Evolutionary conservation across 2,888 invertebrate species (phyloP).

Genomic region (Pheosia tremula): DNA sequence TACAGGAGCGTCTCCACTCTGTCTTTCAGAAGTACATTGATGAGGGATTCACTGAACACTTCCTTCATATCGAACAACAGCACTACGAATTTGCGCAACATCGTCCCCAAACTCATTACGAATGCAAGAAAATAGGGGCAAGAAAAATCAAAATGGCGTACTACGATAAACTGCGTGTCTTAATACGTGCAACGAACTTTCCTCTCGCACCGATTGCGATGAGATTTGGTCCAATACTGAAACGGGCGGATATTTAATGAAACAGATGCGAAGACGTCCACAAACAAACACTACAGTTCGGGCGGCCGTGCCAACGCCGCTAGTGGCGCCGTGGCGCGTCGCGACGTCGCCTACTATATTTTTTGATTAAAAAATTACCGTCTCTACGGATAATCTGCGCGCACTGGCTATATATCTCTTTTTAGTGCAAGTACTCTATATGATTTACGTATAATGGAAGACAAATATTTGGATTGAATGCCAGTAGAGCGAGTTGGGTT

Average conservation of each 20-base stretch:
- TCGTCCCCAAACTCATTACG: slow-evolving; percentile 61
- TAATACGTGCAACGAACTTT: slow-evolving; percentile 49
- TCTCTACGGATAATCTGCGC: slow-evolving; percentile 13
- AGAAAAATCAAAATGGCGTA: slow-evolving; percentile 56
- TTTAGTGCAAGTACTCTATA: slow-evolving; percentile 24
- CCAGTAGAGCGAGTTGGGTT: slow-evolving; percentile 19
- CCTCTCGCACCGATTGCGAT: slow-evolving; percentile 66
- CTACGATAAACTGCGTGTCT: slow-evolving; percentile 50
- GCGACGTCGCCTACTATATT: slow-evolving; percentile 62
- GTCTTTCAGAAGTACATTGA: slow-evolving; percentile 75
- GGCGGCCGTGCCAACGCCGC: slow-evolving; percentile 72
- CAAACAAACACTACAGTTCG: slow-evolving; percentile 67
- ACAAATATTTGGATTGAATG: slow-evolving; percentile 46
- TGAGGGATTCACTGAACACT: slow-evolving; percentile 79
- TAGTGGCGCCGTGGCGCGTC: slow-evolving; percentile 68
- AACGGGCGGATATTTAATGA: slow-evolving; percentile 74
- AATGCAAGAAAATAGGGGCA: slow-evolving; percentile 26
- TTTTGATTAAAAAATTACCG: slow-evolving; percentile 56
- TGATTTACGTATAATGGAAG: slow-evolving; percentile 31
- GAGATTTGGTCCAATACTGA: slow-evolving; percentile 77
- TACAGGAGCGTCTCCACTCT: slow-evolving; percentile 68
- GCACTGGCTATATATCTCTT: neutral
- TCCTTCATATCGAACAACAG: slow-evolving; percentile 77
- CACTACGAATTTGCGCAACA: slow-evolving; percentile 72
- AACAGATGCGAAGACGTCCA: slow-evolving; percentile 79